These are phyloP conservation scores for Andricus grossulariae DNA, from an alignment of 1,140 invertebrate species.

Conservation along the genomic window DNA sequence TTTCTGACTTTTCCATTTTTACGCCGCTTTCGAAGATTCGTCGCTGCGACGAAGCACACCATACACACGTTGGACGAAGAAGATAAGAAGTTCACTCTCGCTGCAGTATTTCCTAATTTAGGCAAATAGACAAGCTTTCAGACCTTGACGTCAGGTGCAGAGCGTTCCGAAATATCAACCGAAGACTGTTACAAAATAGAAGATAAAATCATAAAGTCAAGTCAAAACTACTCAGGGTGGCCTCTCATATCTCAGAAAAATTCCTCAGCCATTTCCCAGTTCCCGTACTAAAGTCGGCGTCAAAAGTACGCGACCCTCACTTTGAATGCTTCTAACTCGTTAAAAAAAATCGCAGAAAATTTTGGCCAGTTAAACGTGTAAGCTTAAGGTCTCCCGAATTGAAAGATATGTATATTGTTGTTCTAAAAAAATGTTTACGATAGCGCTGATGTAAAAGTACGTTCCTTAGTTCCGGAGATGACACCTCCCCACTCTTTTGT, in stretches of 20 bases:
- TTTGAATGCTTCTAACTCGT: too few relatives aligned
- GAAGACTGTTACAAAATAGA: not conserved
- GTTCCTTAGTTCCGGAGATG: too few relatives aligned
- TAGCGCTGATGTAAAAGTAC: too few relatives aligned
- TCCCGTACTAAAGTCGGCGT: too few relatives aligned
- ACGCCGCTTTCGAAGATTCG: slow-evolving; percentile 51
- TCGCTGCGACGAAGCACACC: slow-evolving; percentile 54
- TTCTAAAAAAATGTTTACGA: too few relatives aligned
- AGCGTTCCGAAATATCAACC: slow-evolving; percentile 23
- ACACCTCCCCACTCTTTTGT: too few relatives aligned
- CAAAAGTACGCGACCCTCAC: too few relatives aligned
- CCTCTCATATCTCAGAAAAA: slow-evolving; percentile 1
- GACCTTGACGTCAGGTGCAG: slow-evolving; percentile 36
- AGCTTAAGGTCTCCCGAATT: too few relatives aligned
- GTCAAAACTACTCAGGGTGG: not conserved
- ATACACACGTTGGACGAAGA: slow-evolving; percentile 51
- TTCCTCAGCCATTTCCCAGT: too few relatives aligned
- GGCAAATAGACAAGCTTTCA: slow-evolving; percentile 66
- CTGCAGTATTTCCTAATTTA: slow-evolving; percentile 69
- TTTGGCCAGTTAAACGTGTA: too few relatives aligned
- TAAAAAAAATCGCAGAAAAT: too few relatives aligned
- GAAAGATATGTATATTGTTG: too few relatives aligned
- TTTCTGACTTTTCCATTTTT: slow-evolving; percentile 41
- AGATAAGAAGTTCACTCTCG: slow-evolving; percentile 64
- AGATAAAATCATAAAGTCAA: slow-evolving; percentile 31